Conservation (phyloP, 2,888 invertebrate genomes). For the Poecilobothrus nobilitatus region DNA sequence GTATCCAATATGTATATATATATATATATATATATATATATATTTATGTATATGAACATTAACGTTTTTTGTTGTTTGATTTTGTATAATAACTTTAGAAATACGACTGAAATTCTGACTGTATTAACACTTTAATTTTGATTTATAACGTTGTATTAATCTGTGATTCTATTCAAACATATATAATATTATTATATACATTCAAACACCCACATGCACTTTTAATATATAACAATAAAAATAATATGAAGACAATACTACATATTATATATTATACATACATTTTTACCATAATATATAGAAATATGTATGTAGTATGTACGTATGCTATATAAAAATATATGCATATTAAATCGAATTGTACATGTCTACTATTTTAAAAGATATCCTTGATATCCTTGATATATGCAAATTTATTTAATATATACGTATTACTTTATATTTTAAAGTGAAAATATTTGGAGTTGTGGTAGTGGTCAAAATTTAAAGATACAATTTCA, state of each 20-base stretch:
- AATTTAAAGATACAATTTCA: no score
- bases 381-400: no score
- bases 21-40: background rate
- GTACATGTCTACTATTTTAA: no score
- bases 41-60: background rate
- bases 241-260: no score
- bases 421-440: no score
- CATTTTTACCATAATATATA: no score
- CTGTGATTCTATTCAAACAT: constrained; percentile 12
- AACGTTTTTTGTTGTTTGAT: background rate
- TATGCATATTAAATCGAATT: background rate
- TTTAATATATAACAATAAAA: no score
- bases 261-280: no score
- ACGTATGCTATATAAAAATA: background rate
- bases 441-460: no score
- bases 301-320: background rate
- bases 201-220: no score
- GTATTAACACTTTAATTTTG: constrained; percentile 31
- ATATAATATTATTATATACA: background rate
- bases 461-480: no score
- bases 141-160: constrained; percentile 34
- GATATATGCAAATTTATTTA: no score
- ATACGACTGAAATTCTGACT: background rate
- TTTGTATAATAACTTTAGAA: background rate
- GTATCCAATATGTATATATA: background rate